Percentiles rank a stretch among this genome's conserved stretches.
Conservation (phyloP, 2,888 invertebrate species). For the Drosophila recens region DNA sequence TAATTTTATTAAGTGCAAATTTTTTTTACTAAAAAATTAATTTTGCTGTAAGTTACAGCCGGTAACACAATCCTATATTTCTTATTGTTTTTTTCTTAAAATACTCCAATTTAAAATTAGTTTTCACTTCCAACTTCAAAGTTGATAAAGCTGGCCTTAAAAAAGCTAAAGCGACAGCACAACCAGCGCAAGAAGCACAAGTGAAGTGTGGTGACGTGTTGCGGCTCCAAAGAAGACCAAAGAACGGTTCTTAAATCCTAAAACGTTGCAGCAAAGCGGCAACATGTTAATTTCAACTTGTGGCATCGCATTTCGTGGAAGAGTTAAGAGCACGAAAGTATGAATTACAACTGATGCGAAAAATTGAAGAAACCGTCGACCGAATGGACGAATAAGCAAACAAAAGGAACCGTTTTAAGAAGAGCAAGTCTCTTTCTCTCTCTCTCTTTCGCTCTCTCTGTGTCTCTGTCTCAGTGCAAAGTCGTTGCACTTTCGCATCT, state of each 20-base stretch:
- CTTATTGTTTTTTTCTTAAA: too few species aligned
- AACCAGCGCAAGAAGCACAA: neutral
- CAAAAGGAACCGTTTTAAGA: slow-evolving; percentile 65
- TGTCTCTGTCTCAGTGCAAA: slow-evolving; percentile 37
- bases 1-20: too few species aligned
- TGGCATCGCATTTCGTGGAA: slow-evolving; percentile 76
- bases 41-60: too few species aligned
- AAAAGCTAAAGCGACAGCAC: neutral
- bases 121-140: neutral
- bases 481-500: slow-evolving; percentile 76
- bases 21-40: too few species aligned
- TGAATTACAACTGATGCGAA: slow-evolving; percentile 81
- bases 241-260: slow-evolving; percentile 77
- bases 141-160: neutral
- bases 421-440: slow-evolving; percentile 14
- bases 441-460: neutral
- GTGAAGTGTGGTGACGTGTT: slow-evolving; percentile 52
- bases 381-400: slow-evolving; percentile 64
- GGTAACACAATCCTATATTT: too few species aligned
- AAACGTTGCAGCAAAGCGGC: slow-evolving; percentile 62
- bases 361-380: slow-evolving; percentile 73
- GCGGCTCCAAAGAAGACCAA: slow-evolving; percentile 52
- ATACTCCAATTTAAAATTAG: neutral
- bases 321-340: slow-evolving; percentile 72
- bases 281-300: slow-evolving; percentile 78